These are phyloP conservation scores for Drosophila fulvimacula DNA, from an alignment of 2,888 invertebrate genomes.

Conservation along the genomic window DNA sequence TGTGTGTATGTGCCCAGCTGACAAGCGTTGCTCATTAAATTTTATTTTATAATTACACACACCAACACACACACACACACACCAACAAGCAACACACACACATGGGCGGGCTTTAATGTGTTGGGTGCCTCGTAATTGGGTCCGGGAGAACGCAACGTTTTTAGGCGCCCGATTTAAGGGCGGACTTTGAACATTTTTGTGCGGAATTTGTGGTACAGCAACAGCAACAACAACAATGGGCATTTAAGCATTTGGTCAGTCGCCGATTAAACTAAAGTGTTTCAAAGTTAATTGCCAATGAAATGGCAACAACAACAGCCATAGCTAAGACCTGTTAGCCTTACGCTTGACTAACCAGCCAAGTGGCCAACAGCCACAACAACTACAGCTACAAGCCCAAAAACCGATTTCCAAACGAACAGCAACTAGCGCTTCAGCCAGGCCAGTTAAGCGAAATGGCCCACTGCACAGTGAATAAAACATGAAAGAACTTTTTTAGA, in stretches of 20 bases:
- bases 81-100: slow-evolving; percentile 34
- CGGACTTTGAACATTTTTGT: slow-evolving; percentile 44
- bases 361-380: slow-evolving; percentile 30
- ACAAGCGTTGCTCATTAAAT: slow-evolving; percentile 78
- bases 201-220: slow-evolving; percentile 26
- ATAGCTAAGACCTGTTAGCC: slow-evolving; percentile 65
- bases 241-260: slow-evolving; percentile 54
- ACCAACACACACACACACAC: slow-evolving; percentile 62
- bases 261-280: slow-evolving; percentile 76
- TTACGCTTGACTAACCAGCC: slow-evolving; percentile 60
- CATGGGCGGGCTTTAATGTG: slow-evolving; percentile 66
- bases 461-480: slow-evolving; percentile 41
- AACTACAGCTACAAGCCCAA: slow-evolving; percentile 2
- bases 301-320: slow-evolving; percentile 42
- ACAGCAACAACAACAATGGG: slow-evolving; percentile 21
- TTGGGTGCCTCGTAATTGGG: slow-evolving; percentile 70
- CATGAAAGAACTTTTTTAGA: too few species aligned
- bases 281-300: slow-evolving; percentile 73
- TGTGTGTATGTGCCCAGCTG: slow-evolving; percentile 37
- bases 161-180: slow-evolving; percentile 40
- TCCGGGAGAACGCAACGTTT: slow-evolving; percentile 46
- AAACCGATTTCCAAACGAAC: slow-evolving; percentile 50
- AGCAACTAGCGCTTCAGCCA: slow-evolving; percentile 43
- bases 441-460: slow-evolving; percentile 58
- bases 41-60: slow-evolving; percentile 80